Conservation (phyloP, 2,113 vertebrate genomes). For the Harpagus bidentatus region DNA sequence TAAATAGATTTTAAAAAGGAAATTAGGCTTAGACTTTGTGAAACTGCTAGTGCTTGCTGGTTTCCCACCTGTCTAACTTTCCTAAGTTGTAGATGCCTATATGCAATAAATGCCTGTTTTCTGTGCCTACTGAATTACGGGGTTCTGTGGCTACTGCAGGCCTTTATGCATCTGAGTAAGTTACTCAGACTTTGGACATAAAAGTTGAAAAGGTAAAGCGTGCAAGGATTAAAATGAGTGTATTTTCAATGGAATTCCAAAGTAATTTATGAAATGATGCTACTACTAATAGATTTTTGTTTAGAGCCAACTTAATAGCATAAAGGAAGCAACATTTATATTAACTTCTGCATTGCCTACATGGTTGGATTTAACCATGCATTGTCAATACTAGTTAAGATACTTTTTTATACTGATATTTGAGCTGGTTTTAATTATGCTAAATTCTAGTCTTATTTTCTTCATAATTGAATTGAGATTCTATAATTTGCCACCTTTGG, state of each 20-base stretch:
- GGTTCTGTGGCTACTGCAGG: not conserved
- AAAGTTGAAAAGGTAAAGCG: not conserved
- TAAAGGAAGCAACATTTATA: not conserved
- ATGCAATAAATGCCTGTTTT: conserved; percentile 1
- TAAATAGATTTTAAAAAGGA: not conserved
- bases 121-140: not conserved
- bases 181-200: not conserved
- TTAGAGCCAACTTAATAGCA: not conserved
- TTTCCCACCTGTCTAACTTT: not conserved
- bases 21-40: not conserved
- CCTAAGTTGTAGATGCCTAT: not conserved
- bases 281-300: not conserved
- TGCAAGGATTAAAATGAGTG: not conserved
- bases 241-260: not conserved
- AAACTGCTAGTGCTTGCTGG: not conserved
- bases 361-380: not conserved
- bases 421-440: not conserved
- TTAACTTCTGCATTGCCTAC: not conserved
- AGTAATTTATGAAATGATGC: not conserved
- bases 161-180: not conserved
- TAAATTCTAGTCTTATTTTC: not conserved
- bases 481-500: not conserved
- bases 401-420: not conserved
- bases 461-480: not conserved
- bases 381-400: not conserved